Percentiles rank a stretch among this genome's conserved stretches.
These are phyloP conservation scores for Platycercus adscitus DNA, from an alignment of 2,113 vertebrate species.

Conservation along the genomic window DNA sequence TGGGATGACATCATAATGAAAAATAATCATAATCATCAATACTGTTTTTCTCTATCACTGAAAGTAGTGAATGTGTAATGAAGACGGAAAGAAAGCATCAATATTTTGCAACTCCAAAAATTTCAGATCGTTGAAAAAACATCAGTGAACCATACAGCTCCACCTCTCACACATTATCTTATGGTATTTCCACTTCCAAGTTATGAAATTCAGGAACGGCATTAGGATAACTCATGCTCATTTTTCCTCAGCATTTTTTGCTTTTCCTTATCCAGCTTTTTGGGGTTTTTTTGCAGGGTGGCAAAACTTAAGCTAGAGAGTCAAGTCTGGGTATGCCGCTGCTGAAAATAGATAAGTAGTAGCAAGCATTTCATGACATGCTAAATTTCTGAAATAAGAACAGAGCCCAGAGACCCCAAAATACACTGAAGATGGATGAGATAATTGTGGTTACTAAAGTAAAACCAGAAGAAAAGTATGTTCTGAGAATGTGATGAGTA, in stretches of 20 bases:
- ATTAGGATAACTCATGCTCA: not conserved
- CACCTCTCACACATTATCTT: not conserved
- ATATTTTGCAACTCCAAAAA: not conserved
- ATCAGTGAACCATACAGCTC: not conserved
- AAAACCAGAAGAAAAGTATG: not conserved
- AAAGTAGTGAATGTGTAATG: not conserved
- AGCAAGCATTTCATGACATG: not conserved
- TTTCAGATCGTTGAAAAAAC: not conserved
- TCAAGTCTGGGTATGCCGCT: not conserved
- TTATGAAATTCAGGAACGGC: not conserved
- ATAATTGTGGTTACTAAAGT: not conserved
- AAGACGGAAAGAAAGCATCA: not conserved
- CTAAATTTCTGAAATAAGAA: not conserved
- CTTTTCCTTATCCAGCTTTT: not conserved
- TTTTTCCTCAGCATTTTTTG: not conserved
- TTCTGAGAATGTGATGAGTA: not conserved
- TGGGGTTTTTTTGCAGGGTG: rapidly evolving
- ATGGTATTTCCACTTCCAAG: not conserved
- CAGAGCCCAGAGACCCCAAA: not conserved
- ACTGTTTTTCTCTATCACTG: not conserved
- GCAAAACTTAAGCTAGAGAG: not conserved
- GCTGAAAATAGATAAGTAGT: not conserved
- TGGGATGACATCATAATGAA: not conserved
- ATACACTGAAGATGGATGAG: not conserved
- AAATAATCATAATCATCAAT: not conserved